Evolutionary conservation across 2,113 vertebrate genomes (phyloP).

Genomic region (Merops nubicus): DNA sequence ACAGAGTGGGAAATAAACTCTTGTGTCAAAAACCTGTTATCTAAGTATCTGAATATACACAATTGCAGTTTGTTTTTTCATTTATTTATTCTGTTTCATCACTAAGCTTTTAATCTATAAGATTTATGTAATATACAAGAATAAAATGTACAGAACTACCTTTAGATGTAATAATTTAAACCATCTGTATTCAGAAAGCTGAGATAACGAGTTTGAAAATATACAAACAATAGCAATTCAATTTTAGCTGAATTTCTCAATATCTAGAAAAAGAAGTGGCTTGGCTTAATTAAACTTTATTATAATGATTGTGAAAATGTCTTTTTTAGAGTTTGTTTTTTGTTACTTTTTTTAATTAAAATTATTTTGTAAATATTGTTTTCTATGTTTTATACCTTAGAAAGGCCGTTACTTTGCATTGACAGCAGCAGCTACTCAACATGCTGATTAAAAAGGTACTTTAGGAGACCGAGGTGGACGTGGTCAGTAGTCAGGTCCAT

Average conservation of each 20-base stretch:
- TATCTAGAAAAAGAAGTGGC: constrained; percentile 36
- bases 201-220: constrained; percentile 45
- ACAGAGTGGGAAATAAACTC: background rate
- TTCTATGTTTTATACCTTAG: constrained; percentile 60
- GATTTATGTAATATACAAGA: constrained; percentile 70
- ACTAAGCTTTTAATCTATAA: constrained; percentile 63
- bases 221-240: constrained; percentile 23
- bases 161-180: constrained; percentile 69
- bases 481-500: background rate
- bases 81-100: constrained; percentile 71
- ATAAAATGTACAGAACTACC: constrained; percentile 64
- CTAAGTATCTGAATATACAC: constrained; percentile 34
- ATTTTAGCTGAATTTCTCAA: constrained; percentile 25
- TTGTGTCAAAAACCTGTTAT: constrained; percentile 5
- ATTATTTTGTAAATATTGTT: constrained; percentile 71
- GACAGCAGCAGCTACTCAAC: constrained; percentile 16
- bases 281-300: constrained; percentile 56
- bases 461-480: background rate
- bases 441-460: background rate
- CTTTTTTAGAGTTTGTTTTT: constrained; percentile 36
- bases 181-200: constrained; percentile 23
- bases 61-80: constrained; percentile 38
- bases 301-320: constrained; percentile 61
- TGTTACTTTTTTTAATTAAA: constrained; percentile 63
- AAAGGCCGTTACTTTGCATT: constrained; percentile 20